Percentiles rank a stretch among this genome's conserved stretches.
Evolutionary conservation across 2,113 vertebrate species (phyloP).

Genomic region (Piaya cayana): DNA sequence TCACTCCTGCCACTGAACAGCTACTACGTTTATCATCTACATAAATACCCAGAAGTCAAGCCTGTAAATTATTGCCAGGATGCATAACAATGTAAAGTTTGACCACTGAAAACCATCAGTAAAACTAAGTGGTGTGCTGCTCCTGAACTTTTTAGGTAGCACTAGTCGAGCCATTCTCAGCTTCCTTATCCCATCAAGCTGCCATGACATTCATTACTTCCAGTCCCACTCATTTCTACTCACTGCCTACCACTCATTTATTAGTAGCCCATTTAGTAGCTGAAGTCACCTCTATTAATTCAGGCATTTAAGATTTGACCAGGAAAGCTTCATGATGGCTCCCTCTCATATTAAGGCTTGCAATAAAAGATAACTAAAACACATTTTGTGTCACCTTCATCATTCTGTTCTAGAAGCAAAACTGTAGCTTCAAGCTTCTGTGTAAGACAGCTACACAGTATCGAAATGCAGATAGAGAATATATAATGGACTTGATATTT

Average conservation of each 20-base stretch:
- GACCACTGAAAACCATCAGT: not conserved
- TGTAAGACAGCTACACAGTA: not conserved
- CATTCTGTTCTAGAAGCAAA: not conserved
- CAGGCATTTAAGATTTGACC: not conserved
- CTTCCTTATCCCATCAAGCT: not conserved
- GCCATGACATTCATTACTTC: not conserved
- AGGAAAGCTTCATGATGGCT: not conserved
- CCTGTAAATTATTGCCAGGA: not conserved
- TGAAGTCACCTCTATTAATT: not conserved
- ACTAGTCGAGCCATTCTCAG: not conserved
- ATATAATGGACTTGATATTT: conserved; percentile 4
- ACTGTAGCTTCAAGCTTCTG: not conserved
- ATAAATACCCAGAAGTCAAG: conserved; percentile 35
- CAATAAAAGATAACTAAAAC: not conserved
- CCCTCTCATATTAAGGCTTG: not conserved
- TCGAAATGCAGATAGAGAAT: not conserved
- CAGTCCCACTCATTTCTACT: not conserved
- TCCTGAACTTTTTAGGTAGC: not conserved
- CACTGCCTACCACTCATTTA: not conserved
- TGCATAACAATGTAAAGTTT: not conserved
- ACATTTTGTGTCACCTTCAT: not conserved
- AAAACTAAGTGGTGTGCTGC: not conserved
- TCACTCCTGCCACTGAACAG: not conserved
- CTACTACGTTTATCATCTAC: not conserved
- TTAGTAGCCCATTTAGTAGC: not conserved